A percentile compares a stretch with the other conserved stretches of the same genome.
These are phyloP conservation scores for Fissipunctia ypsillon DNA, from an alignment of 2,888 invertebrate species.

Conservation along the genomic window DNA sequence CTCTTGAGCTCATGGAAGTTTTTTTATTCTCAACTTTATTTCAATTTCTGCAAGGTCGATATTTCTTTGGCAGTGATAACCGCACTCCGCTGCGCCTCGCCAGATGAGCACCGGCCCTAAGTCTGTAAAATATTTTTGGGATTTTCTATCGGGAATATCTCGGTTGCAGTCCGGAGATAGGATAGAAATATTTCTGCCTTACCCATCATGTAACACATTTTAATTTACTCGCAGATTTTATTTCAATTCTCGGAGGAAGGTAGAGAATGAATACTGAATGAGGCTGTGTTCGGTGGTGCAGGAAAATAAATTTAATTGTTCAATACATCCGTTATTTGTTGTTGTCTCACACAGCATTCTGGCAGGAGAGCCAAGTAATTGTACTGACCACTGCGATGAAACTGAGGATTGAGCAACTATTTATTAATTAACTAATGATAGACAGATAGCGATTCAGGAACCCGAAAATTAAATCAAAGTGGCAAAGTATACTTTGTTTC, in stretches of 20 bases:
- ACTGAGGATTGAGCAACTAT: not conserved
- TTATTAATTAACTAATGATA: conserved; percentile 1
- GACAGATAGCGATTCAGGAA: too few species aligned
- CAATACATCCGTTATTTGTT: not conserved
- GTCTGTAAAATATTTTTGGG: not conserved
- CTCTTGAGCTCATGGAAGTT: too few species aligned
- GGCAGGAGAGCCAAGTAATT: not conserved
- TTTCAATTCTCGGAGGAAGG: not conserved
- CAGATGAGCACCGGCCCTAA: too few species aligned
- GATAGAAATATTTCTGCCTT: not conserved
- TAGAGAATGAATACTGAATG: conserved; percentile 21
- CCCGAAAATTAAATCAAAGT: too few species aligned
- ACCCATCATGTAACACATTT: not conserved
- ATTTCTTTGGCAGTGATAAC: too few species aligned
- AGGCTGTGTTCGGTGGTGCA: not conserved
- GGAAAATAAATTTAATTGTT: conserved; percentile 28
- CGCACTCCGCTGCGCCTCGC: too few species aligned
- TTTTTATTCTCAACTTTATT: too few species aligned
- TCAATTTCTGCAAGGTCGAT: too few species aligned
- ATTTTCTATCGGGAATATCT: not conserved
- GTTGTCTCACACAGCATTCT: not conserved
- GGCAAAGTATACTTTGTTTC: too few species aligned
- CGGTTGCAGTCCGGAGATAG: not conserved
- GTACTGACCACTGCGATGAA: not conserved
- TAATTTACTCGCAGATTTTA: not conserved